These are phyloP conservation scores for Tetraodon nigroviridis DNA, from an alignment of 2,113 vertebrate species.

Conservation along the genomic window DNA sequence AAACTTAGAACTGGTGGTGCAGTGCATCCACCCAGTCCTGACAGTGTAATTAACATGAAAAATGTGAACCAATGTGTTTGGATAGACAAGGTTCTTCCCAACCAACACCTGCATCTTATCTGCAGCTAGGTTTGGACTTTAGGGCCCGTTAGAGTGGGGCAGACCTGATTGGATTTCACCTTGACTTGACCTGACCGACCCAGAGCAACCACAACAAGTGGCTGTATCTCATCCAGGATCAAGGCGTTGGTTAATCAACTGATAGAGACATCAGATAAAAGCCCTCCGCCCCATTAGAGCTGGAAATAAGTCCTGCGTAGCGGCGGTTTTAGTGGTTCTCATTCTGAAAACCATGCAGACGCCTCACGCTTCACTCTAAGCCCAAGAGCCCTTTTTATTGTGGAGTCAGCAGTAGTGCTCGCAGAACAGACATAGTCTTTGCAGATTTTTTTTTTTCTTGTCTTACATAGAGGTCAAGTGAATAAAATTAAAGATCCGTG, in stretches of 20 bases:
- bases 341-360: constrained; percentile 31
- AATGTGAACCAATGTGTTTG: constrained; percentile 64
- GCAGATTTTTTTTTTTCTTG: constrained; percentile 8
- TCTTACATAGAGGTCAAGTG: constrained; percentile 12
- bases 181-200: constrained; percentile 67
- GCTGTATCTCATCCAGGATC: constrained; percentile 50
- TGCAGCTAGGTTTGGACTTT: constrained; percentile 36
- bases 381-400: constrained; percentile 40
- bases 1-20: constrained; percentile 43
- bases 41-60: constrained; percentile 70
- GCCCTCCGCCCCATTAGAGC: constrained; percentile 66
- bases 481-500: constrained; percentile 9
- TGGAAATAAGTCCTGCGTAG: constrained; percentile 63
- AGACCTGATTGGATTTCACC: constrained; percentile 74
- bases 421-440: constrained; percentile 12
- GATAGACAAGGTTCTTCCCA: constrained; percentile 38
- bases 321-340: constrained; percentile 48
- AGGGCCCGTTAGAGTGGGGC: constrained; percentile 35
- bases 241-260: constrained; percentile 72
- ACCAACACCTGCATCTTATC: constrained; percentile 58
- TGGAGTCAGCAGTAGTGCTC: constrained; percentile 42
- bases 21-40: constrained; percentile 46
- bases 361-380: constrained; percentile 17
- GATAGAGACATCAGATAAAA: constrained; percentile 72
- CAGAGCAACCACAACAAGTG: constrained; percentile 43